Conservation (phyloP, 2,888 invertebrate species). For the Nymphalis c-album region DNA sequence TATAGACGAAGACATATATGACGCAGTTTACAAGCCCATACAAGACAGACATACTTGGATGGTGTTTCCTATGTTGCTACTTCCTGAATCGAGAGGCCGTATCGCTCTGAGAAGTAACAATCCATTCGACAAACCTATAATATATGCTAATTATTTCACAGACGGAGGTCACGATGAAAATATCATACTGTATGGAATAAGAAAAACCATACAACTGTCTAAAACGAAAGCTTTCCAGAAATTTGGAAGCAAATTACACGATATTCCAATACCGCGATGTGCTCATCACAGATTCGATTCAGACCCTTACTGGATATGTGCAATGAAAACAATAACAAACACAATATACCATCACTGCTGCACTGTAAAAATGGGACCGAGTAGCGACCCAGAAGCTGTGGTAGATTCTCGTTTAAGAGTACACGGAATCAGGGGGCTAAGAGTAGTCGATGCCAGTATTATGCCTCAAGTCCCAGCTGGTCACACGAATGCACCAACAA, state of each 20-base stretch:
- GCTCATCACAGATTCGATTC: slow-evolving; percentile 74
- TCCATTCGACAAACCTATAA: slow-evolving; percentile 84
- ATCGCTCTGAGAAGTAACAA: slow-evolving; percentile 83
- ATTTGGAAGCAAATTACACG: slow-evolving; percentile 78
- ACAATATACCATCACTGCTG: slow-evolving; percentile 81
- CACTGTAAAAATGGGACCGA: slow-evolving; percentile 79
- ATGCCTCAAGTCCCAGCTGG: slow-evolving; percentile 81
- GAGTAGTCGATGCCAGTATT: slow-evolving; percentile 82
- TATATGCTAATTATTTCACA: slow-evolving; percentile 85
- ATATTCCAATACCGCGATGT: slow-evolving; percentile 80
- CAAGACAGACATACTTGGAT: slow-evolving; percentile 73
- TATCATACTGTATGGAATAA: slow-evolving; percentile 71
- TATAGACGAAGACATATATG: slow-evolving; percentile 66
- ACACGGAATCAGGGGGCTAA: slow-evolving; percentile 71
- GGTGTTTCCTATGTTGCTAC: slow-evolving; percentile 82
- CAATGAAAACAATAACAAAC: slow-evolving; percentile 74
- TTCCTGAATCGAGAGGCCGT: slow-evolving; percentile 84
- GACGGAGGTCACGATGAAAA: slow-evolving; percentile 80
- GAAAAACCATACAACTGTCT: slow-evolving; percentile 66
- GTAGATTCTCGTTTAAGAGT: slow-evolving; percentile 77
- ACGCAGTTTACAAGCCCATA: slow-evolving; percentile 68
- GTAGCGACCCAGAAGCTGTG: slow-evolving; percentile 71
- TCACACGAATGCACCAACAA: slow-evolving; percentile 81
- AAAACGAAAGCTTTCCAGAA: slow-evolving; percentile 76
- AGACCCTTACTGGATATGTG: slow-evolving; percentile 87